phyloP scores from a whole-genome alignment of 35 echinoderm and acorn worm genomes.

The Ophiothrix spiculata region DNA sequence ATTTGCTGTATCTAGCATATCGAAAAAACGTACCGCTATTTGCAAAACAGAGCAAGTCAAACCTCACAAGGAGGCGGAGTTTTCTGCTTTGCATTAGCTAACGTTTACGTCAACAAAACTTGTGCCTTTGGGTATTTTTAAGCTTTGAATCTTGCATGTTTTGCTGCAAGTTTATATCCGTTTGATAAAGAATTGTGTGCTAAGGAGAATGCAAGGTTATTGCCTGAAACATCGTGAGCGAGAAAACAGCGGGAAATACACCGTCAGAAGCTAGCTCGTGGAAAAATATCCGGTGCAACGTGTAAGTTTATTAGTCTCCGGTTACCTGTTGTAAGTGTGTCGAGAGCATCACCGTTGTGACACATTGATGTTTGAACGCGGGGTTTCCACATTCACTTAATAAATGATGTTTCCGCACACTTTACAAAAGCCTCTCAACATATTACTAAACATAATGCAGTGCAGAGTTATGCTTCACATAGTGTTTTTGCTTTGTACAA shows the following conservation, averaged over 20 bases:
- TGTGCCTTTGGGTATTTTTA: neutral
- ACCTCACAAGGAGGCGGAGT: neutral
- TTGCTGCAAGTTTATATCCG: neutral
- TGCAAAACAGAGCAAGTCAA: no score
- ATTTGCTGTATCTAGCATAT: no score
- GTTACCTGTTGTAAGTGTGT: neutral
- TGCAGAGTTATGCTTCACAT: neutral
- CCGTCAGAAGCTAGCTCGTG: neutral
- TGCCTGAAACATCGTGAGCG: neutral
- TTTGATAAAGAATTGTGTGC: neutral
- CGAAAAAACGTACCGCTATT: no score
- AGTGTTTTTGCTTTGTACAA: neutral
- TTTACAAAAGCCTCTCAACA: neutral
- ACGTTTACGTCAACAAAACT: neutral
- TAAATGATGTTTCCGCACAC: slow-evolving; percentile 8
- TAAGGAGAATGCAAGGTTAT: neutral
- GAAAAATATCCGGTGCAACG: slow-evolving; percentile 1
- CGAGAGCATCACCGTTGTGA: neutral
- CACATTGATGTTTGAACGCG: neutral
- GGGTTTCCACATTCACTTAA: slow-evolving; percentile 2
- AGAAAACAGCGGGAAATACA: neutral
- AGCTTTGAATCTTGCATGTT: neutral
- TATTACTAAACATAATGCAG: neutral
- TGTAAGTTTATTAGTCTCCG: neutral
- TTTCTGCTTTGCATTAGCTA: no score